Base-by-base conservation (phyloP, 1,140 invertebrate species). In the Drosophila erecta region DNA sequence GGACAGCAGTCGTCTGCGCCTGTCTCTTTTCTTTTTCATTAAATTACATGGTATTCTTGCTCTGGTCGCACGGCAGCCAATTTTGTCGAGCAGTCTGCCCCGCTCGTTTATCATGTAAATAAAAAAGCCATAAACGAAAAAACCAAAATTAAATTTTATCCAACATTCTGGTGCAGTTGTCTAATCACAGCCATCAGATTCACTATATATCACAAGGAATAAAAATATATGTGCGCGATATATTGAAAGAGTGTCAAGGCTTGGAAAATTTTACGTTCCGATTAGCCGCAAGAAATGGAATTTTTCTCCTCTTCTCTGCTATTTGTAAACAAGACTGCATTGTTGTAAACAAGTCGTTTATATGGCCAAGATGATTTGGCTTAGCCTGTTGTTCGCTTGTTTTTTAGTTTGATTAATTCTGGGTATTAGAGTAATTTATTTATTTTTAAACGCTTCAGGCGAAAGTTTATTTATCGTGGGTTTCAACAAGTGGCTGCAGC, bases 281-380 rank as follows among this genome's bases (percentile, higher is more conserved):
- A 73, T 71, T 80, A 76, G 64, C 62, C 69, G 59, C 65, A 79
- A 73, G 79, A 83, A 87, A 76, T 56, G 60, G 81, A 57, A 70
- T 49, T 74, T 85, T 73, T 65, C 59, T 59, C 47, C 24, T 51
- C 24, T 47, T 20, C 67, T 50, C 54, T 43, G 62, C 61, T 85
- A 84, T 86, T 89, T 89, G 84, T 87, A 87, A 87, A 87, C 83
- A 87, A 72, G 66, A 74, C 20, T 66, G 67, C 70, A 76, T 76
- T 76, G 84, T 83, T 89, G 84, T 87, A 87, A 87, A 87, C 84
- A 87, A 79, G 84, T 51, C 64, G 71, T 83, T 76, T 79, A 70
- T 75, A 81, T 81, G 61, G 75, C 80, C 74, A 54, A 64, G 57
- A 57, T 64, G 58, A 66, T 53, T 57, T 77, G 44, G 41, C 40